A percentile compares a stretch with the other conserved stretches of the same genome.
Evolutionary conservation across 2,797 vertebrate species (phyloP).

Genomic region (Rhadinocentrus ornatus): DNA sequence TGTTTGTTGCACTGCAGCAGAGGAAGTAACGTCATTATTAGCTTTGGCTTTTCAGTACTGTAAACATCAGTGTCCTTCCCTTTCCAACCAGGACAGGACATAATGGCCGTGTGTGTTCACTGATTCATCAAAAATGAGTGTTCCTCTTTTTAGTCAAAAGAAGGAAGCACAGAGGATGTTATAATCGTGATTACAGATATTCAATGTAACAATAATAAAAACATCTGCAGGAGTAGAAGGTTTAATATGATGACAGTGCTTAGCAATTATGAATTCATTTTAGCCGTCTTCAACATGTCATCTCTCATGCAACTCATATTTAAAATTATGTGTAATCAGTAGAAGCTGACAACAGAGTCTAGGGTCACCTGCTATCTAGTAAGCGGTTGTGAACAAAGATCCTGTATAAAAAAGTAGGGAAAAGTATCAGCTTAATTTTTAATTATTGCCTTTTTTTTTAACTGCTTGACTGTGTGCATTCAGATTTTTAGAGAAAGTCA

Average conservation of each 20-base stretch:
- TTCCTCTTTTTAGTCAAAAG: not conserved
- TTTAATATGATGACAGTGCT: not conserved
- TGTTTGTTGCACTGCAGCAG: slow-evolving; percentile 41
- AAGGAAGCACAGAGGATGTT: not conserved
- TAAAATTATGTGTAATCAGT: not conserved
- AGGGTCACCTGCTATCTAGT: not conserved
- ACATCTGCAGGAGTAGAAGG: not conserved
- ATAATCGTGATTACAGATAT: not conserved
- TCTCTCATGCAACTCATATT: not conserved
- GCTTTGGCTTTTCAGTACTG: slow-evolving; percentile 28
- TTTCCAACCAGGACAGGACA: slow-evolving; percentile 27
- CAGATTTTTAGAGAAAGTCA: too few relatives aligned
- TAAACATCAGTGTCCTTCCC: slow-evolving; percentile 44
- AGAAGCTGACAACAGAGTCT: not conserved
- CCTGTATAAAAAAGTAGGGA: not conserved
- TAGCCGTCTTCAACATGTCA: not conserved
- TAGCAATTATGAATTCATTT: not conserved
- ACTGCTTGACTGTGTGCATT: not conserved
- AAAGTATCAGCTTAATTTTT: not conserved
- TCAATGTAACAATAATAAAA: not conserved
- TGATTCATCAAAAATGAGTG: not conserved
- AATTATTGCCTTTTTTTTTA: not conserved
- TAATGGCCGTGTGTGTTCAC: slow-evolving; percentile 13
- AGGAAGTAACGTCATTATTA: slow-evolving; percentile 60
- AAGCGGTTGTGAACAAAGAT: not conserved